Evolutionary conservation across 1,140 invertebrate species (phyloP).

Genomic region (Eubasilissa regina): DNA sequence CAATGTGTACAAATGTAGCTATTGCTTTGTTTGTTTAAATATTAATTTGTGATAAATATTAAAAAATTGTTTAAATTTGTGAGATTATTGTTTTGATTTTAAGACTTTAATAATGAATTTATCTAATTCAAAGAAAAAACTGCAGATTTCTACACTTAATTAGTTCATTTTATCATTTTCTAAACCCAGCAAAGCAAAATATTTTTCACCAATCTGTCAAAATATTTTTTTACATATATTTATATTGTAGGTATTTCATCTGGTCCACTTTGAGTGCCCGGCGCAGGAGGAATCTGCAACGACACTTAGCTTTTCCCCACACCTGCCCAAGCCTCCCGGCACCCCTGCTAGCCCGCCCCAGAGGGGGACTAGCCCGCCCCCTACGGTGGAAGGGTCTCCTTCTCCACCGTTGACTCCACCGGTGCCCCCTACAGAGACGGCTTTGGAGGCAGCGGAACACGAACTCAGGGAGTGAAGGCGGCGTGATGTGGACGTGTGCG

Average conservation of each 20-base stretch:
- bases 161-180: too few species aligned
- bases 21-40: too few species aligned
- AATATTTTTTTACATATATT: background rate
- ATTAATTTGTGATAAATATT: too few species aligned
- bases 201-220: too few species aligned
- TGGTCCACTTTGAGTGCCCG: conserved; percentile 98
- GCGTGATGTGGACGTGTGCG: background rate
- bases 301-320: conserved; percentile 15
- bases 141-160: too few species aligned
- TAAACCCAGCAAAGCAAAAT: too few species aligned
- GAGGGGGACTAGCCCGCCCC: conserved; percentile 30
- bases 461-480: conserved; percentile 23
- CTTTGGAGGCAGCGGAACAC: conserved; percentile 72
- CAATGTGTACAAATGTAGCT: too few species aligned
- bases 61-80: too few species aligned
- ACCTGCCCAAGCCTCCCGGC: conserved; percentile 48
- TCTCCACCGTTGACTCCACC: conserved; percentile 56
- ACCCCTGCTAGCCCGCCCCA: conserved; percentile 33
- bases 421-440: conserved; percentile 71
- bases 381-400: conserved; percentile 3
- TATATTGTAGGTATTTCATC: conserved; percentile 92
- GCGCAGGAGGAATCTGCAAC: conserved; percentile 75
- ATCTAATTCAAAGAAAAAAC: too few species aligned
- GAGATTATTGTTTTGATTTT: too few species aligned
- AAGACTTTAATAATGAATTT: too few species aligned